Base-by-base conservation (phyloP, 2,888 invertebrate species). In the Drosophila monieri region DNA sequence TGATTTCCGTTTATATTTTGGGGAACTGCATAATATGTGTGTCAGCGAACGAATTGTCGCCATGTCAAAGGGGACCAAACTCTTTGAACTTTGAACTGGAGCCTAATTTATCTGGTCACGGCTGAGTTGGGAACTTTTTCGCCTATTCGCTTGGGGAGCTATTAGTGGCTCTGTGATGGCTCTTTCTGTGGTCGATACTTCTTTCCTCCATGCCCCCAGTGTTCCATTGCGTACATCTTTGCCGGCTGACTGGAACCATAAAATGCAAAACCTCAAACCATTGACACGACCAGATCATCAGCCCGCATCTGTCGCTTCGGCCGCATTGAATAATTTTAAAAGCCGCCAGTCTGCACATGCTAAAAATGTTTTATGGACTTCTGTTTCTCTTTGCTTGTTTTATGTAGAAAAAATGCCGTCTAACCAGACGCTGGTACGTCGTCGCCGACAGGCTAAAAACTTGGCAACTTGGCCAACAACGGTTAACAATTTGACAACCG, bases 341-440 rank as follows among this genome's bases (percentile, higher is more conserved):
- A 87, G 88, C 85, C 66, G 64, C 51, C 46, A 62, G 81, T 87
- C 88, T 81, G 85, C 88, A 81, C 66, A 81, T 81, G 74, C 81
- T 76, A 87, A 81, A 81, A 87, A 81, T 85, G 79, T 85, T 85
- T 81, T 81, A 81, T 85, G 85, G 79, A 68, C 77, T 79, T 59
- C 74, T 66, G 57, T 65, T 53, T 65, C 62, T 32, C 21, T 44
- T 6, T 14, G 18, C 30, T 54, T 62, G 35, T 56, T 46, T 44
- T 46, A 18, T 41, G 48, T 49, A 10, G 27, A 56, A 58, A 85
- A 81, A 81, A 81, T 81, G 88, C 70, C 58, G 81, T 81, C 88
- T 77, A 81, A 81, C 81, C 85, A 87, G 85, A 79, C 79, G 67
- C 62, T 70, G 72, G 74, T 64, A 41, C 58, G 55, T 46, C 59